These are phyloP conservation scores for Ailurus styani DNA, from an alignment of 2,113 vertebrate genomes.

Conservation along the genomic window DNA sequence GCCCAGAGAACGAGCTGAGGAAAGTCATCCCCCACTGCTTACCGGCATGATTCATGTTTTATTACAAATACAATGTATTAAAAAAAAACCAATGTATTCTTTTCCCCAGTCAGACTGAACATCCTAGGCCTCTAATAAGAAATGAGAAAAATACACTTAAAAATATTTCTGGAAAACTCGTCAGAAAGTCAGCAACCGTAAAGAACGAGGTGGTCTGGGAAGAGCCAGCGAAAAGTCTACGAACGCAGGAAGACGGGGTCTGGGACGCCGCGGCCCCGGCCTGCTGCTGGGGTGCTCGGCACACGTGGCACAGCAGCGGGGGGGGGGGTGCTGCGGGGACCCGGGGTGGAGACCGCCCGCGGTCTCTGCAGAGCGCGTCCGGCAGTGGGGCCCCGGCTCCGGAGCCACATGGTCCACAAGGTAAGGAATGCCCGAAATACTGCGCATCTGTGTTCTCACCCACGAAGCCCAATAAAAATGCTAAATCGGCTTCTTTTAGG, in stretches of 20 bases:
- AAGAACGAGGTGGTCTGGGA: background rate
- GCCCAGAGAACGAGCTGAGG: background rate
- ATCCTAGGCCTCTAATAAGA: background rate
- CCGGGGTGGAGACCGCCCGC: too few species aligned
- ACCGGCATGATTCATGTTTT: background rate
- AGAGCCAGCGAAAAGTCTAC: background rate
- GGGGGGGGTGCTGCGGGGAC: rapidly evolving
- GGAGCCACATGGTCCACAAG: background rate
- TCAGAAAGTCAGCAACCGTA: background rate
- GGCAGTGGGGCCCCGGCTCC: background rate
- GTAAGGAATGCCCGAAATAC: background rate
- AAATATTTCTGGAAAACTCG: background rate
- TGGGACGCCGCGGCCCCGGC: background rate
- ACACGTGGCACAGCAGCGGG: too few species aligned
- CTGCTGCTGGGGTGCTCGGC: background rate
- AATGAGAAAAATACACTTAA: constrained; percentile 3
- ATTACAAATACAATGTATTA: constrained; percentile 28
- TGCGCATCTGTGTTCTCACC: background rate
- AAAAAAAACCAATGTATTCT: constrained; percentile 21
- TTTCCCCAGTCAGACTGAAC: background rate
- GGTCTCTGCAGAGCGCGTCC: background rate
- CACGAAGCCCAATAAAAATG: background rate
- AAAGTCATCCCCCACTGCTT: background rate
- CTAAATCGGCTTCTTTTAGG: background rate
- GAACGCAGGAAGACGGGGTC: background rate